phyloP scores from a whole-genome alignment of 2,888 invertebrate species.

The Ischnus inquisitorius region DNA sequence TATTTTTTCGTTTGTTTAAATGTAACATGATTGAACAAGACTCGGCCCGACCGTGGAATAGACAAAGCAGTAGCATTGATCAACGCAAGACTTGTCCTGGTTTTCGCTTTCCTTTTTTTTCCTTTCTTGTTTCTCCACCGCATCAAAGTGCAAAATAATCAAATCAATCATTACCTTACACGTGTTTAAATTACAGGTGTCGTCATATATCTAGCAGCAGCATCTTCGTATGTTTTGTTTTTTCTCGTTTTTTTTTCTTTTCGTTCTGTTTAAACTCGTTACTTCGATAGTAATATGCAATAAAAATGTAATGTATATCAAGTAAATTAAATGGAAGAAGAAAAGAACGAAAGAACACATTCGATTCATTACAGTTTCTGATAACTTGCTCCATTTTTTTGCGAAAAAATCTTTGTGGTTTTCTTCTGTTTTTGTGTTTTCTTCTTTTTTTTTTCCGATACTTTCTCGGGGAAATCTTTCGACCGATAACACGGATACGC shows the following conservation, averaged over 20 bases:
- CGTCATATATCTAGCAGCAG: conserved; percentile 73
- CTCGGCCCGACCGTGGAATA: conserved; percentile 70
- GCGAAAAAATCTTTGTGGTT: conserved; percentile 42
- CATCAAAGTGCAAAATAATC: conserved; percentile 53
- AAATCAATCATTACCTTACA: conserved; percentile 52
- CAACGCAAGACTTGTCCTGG: conserved; percentile 64
- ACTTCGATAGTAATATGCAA: conserved; percentile 78
- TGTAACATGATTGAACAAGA: conserved; percentile 82
- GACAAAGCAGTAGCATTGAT: conserved; percentile 73
- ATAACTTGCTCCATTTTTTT: conserved; percentile 72
- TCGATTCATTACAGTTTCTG: conserved; percentile 74
- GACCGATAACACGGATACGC: conserved; percentile 61
- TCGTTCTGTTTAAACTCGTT: conserved; percentile 76
- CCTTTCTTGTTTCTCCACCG: conserved; percentile 40
- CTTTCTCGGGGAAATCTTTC: conserved; percentile 59
- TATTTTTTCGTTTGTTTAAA: conserved; percentile 72
- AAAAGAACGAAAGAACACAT: conserved; percentile 77
- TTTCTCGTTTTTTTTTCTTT: conserved; percentile 39
- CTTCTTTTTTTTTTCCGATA: conserved; percentile 46
- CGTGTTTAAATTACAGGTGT: conserved; percentile 64
- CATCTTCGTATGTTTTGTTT: conserved; percentile 72
- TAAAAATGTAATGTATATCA: conserved; percentile 78
- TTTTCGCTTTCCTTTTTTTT: conserved; percentile 29
- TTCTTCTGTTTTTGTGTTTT: too few species aligned
- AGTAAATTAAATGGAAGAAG: conserved; percentile 77